phyloP scores from a whole-genome alignment of 2,113 vertebrate genomes.

The Triplophysa dalaica region DNA sequence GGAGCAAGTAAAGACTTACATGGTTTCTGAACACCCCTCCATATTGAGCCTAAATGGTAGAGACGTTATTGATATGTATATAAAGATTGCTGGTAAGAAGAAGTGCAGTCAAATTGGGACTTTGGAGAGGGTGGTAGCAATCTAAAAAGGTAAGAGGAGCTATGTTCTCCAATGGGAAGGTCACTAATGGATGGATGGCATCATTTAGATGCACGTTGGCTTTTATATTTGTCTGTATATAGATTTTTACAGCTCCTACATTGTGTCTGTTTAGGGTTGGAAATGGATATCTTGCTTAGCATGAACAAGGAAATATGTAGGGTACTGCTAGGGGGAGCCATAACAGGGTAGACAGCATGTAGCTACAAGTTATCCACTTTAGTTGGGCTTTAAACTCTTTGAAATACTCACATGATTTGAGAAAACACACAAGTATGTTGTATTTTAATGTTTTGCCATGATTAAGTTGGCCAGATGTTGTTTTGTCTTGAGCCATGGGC shows the following conservation, averaged over 20 bases:
- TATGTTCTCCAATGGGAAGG: conserved; percentile 39
- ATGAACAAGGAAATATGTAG: conserved; percentile 71
- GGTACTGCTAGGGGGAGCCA: conserved; percentile 77
- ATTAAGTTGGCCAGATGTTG: conserved; percentile 47
- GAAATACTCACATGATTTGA: conserved; percentile 54
- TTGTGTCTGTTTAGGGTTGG: conserved; percentile 48
- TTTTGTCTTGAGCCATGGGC: conserved; percentile 25
- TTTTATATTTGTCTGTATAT: conserved; percentile 43
- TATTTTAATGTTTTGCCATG: conserved; percentile 48
- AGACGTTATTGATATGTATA: conserved; percentile 78
- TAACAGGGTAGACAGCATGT: conserved; percentile 55
- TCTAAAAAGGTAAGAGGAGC: conserved; percentile 71
- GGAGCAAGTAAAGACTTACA: conserved; percentile 47
- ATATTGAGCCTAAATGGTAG: conserved; percentile 74
- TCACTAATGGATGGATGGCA: conserved; percentile 50
- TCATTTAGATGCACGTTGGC: conserved; percentile 33
- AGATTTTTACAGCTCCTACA: conserved; percentile 58
- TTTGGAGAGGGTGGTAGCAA: conserved; percentile 58
- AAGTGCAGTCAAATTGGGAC: conserved; percentile 70
- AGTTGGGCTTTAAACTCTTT: conserved; percentile 30
- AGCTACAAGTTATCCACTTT: conserved; percentile 30
- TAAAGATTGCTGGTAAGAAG: conserved; percentile 84
- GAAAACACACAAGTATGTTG: conserved; percentile 44
- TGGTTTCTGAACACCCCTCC: conserved; percentile 77
- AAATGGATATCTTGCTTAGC: conserved; percentile 59